Evolutionary conservation across 2,797 vertebrate genomes (phyloP), one percentile per base, ranked within the genome.

Genomic region (Eulemur albifrons): DNA sequence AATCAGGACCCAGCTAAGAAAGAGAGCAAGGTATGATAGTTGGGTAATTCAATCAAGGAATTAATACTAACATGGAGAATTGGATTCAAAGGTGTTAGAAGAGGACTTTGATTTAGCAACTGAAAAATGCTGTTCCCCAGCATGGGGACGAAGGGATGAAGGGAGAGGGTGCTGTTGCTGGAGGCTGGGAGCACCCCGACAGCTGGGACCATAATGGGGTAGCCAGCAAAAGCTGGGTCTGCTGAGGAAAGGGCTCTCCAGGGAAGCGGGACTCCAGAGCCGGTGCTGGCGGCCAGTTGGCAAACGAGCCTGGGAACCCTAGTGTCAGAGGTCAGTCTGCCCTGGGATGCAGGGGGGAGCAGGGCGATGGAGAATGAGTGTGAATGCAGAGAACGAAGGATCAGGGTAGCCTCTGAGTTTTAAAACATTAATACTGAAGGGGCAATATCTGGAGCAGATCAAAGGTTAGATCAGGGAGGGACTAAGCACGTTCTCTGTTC

Each of bases 381-480:
- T 48, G 52, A 65, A 50, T 12, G 18, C 27, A 75, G 61, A 90
- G n/a, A 5, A 17, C 17, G 27, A 81, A 50, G 10, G 54, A 52
- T 57, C 23, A 43, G 12, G 15, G 14, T 18, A 40, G 50, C 13
- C 63, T 81, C 27, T 15, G 54, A 40, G 14, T 75, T 76, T 30
- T 40, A 48, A 83, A 80, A 65, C 30, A 40, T 32, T 4, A 54
- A 77, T 30, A 80, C 27, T 13, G n/a, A 65, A 52, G 20, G 38
- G 45, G 38, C 12, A 27, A 12, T 1, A 0, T 54, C 35, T 3
- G 1, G 7, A 0, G 1, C 18, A 15, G 76, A 27, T 38, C 38
- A 38, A 38, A 7, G 14, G 8, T 65, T 0, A 43, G 32, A 30
- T 23, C n/a, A 15, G 80, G 14, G 3, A 15, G 80, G 14, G 3